phyloP scores from a whole-genome alignment of 2,797 vertebrate species.

The Taeniopygia guttata region DNA sequence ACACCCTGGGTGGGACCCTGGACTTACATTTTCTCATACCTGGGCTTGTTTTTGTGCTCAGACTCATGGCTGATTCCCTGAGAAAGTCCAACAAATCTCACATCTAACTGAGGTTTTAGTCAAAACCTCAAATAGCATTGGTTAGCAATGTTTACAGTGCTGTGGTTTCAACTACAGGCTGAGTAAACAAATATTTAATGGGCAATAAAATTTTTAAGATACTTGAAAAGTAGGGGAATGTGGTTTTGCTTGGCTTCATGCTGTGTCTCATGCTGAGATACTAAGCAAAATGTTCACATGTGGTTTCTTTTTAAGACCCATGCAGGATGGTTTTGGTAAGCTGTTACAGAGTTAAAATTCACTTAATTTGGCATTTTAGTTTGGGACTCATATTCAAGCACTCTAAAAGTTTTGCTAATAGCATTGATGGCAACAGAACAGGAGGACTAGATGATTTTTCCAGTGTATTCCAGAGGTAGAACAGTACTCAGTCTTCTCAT shows the following conservation, averaged over 20 bases:
- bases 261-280: not conserved
- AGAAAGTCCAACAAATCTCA: not conserved
- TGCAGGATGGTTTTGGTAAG: not conserved
- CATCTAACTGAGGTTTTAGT: not conserved
- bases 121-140: constrained; percentile 35
- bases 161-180: constrained; percentile 27
- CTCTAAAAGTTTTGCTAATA: not conserved
- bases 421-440: not conserved
- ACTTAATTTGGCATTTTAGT: not conserved
- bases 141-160: not conserved
- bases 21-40: not conserved
- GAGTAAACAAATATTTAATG: constrained; percentile 25
- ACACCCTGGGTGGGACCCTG: accelerated
- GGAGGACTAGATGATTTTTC: not conserved
- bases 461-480: accelerated
- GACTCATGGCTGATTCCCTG: not conserved
- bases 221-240: not conserved
- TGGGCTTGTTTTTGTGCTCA: not conserved
- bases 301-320: not conserved
- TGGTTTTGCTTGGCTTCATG: constrained; percentile 17
- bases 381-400: not conserved
- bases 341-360: not conserved
- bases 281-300: not conserved
- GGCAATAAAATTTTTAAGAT: constrained; percentile 11
- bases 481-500: accelerated